Conservation (phyloP, 2,888 invertebrate species). For the Cordilura impudica region DNA sequence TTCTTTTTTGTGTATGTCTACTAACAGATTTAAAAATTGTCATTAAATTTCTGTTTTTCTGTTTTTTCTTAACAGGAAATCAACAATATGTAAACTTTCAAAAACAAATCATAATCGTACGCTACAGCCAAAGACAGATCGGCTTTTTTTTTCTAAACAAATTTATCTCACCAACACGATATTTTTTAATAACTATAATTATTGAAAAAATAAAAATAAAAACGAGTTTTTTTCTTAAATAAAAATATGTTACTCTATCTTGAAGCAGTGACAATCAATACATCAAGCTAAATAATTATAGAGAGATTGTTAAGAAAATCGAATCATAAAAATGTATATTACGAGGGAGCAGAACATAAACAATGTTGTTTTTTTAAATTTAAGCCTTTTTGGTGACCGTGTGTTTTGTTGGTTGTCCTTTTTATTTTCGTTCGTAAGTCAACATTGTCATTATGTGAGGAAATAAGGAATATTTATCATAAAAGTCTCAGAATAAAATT, state of each 20-base stretch:
- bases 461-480: constrained; percentile 30
- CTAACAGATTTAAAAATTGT: constrained; percentile 28
- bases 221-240: constrained; percentile 53
- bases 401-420: background rate
- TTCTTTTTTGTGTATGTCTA: too few relatives aligned
- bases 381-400: background rate
- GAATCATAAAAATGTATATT: background rate
- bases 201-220: constrained; percentile 11
- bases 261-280: constrained; percentile 54
- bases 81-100: constrained; percentile 56
- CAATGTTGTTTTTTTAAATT: background rate
- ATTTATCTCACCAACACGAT: constrained; percentile 40
- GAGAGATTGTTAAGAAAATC: constrained; percentile 1
- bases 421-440: background rate
- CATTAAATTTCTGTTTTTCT: constrained; percentile 29
- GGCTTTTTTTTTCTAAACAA: background rate
- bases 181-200: constrained; percentile 59
- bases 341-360: constrained; percentile 14
- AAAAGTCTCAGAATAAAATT: constrained; percentile 10
- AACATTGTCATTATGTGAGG: constrained; percentile 22
- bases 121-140: background rate
- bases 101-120: constrained; percentile 54
- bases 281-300: constrained; percentile 48
- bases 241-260: too few relatives aligned
- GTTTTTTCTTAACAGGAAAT: constrained; percentile 41